Evolutionary conservation across 2,888 invertebrate genomes (phyloP).

Genomic region (Cephus nigrinus): DNA sequence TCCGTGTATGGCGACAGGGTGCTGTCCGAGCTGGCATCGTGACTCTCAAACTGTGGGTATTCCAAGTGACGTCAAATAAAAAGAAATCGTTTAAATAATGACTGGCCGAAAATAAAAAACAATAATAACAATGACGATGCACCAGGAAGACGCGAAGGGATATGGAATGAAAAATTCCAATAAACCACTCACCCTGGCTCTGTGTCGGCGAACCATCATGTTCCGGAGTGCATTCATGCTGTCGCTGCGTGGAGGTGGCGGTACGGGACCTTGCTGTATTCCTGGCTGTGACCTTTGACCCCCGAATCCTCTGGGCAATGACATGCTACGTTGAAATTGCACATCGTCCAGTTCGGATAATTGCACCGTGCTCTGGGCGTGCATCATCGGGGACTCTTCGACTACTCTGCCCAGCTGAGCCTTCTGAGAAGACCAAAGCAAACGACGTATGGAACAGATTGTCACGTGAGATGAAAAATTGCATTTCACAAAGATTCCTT

Average conservation of each 20-base stretch:
- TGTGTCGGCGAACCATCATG: slow-evolving; percentile 60
- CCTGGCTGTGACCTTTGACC: slow-evolving; percentile 51
- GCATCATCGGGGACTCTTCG: slow-evolving; percentile 49
- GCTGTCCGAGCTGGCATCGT: slow-evolving; percentile 58
- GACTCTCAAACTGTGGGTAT: slow-evolving; percentile 50
- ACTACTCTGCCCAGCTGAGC: slow-evolving; percentile 53
- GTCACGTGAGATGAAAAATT: neutral
- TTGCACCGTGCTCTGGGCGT: slow-evolving; percentile 54
- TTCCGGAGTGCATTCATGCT: slow-evolving; percentile 63
- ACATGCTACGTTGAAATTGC: slow-evolving; percentile 65
- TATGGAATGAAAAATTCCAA: neutral
- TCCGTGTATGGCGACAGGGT: slow-evolving; percentile 56
- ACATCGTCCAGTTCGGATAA: slow-evolving; percentile 53
- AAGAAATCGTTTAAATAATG: slow-evolving; percentile 14
- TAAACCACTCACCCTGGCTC: slow-evolving; percentile 53
- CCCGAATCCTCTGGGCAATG: slow-evolving; percentile 65
- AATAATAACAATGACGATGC: neutral
- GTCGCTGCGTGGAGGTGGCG: slow-evolving; percentile 64
- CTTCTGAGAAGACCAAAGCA: slow-evolving; percentile 32
- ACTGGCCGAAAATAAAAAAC: neutral
- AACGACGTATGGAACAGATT: neutral
- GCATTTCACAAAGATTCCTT: neutral
- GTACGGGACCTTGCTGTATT: slow-evolving; percentile 53
- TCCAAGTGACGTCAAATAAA: slow-evolving; percentile 26
- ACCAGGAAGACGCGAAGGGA: neutral